Base-by-base conservation (phyloP, 2,113 vertebrate genomes). In the Synodontis membranacea region DNA sequence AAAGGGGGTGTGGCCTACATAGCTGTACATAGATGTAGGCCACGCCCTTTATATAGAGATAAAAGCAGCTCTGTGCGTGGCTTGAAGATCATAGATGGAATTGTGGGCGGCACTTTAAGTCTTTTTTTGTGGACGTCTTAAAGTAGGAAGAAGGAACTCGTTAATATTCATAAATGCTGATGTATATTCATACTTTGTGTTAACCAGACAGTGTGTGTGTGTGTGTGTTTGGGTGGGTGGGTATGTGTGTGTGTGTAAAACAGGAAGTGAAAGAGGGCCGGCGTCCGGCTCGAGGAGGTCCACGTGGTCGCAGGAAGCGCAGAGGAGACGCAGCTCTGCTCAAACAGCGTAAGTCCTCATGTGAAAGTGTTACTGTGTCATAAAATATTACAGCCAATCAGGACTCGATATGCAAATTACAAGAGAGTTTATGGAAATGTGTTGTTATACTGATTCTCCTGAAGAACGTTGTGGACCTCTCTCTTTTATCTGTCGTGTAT, bases 251-350 rank as follows among this genome's bases (percentile, higher is more conserved):
- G n/a, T 76, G 19, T 56, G 34, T 83, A 10, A 42, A 2, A 91
- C 92, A 96, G 96, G 96, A 96, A 76, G 96, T 96, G 86, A 96
- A 95, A 86, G 92, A 94, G 86, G 96, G 96, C 88, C 94, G 94
- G 89, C 94, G 95, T 83, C 94, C 95, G 86, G 87, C 94, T 64
- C 94, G 96, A 68, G 95, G 93, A 42, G 96, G 96, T 0, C 95
- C 96, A 76, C 92, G 96, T 90, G 92, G 95, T 48, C 93, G 96
- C 52, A 94, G 95, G 86, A 96, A 96, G 95, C 94, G 96, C 85
- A 95, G 95, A 66, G 95, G 95, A 17, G 96, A 96, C 7, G 86
- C 95, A 0, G 90, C 94, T 19, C 89, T 96, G 84, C 85, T 96
- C 86, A 96, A 95, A 89, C 96, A 96, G 91, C 93, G 96, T 96